Percentiles rank a stretch among this genome's conserved stretches.
phyloP scores from a whole-genome alignment of 2,113 vertebrate species.

The Platysteira castanea region DNA sequence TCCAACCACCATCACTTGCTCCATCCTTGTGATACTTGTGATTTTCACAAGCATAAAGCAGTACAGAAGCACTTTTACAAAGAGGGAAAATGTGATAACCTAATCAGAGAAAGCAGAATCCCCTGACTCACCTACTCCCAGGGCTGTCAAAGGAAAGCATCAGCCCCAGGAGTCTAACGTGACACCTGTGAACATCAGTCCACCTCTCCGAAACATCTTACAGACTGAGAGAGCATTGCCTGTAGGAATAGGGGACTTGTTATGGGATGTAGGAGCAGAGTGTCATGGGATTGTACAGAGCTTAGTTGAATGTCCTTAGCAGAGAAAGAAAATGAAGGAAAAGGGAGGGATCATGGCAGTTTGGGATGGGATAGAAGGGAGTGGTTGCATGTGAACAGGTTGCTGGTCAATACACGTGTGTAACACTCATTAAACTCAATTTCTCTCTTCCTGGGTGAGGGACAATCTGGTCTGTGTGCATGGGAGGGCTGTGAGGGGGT shows the following conservation, averaged over 20 bases:
- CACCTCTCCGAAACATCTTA: neutral
- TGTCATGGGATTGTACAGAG: neutral
- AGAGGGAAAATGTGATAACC: neutral
- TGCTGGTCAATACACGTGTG: neutral
- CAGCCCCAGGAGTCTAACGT: rapidly evolving
- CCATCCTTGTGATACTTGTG: neutral
- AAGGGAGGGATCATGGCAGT: neutral
- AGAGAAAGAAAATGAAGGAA: neutral
- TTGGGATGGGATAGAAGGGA: neutral
- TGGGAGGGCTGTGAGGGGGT: neutral
- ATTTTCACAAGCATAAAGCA: neutral
- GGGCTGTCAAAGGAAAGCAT: neutral
- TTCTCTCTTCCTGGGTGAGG: neutral
- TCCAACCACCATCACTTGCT: neutral
- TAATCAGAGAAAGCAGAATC: neutral
- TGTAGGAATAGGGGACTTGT: neutral
- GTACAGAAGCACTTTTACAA: neutral
- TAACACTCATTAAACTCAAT: neutral
- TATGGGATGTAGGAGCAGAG: neutral
- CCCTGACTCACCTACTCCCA: neutral
- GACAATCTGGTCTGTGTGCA: neutral
- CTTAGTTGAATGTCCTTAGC: neutral
- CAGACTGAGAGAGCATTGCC: neutral
- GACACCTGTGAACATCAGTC: neutral
- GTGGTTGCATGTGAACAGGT: neutral